These are phyloP conservation scores for Gorilla gorilla DNA, from an alignment of 2,113 vertebrate species.

Conservation along the genomic window DNA sequence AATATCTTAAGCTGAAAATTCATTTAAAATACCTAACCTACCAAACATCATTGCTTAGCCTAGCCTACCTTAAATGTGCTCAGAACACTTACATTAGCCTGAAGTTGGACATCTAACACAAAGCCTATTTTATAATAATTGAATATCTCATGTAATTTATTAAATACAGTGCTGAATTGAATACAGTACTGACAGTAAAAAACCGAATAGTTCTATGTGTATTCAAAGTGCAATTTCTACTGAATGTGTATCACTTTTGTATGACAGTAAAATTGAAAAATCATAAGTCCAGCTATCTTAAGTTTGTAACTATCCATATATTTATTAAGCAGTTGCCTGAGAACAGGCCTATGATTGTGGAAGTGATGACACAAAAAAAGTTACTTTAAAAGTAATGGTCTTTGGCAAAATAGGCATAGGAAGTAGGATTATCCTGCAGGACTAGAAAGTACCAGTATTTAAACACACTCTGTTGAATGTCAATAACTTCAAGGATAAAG, in stretches of 20 bases:
- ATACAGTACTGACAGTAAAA: background rate
- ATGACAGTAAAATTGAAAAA: background rate
- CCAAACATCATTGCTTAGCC: background rate
- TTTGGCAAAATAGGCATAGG: background rate
- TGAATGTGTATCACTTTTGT: background rate
- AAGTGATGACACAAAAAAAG: background rate
- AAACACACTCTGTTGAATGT: background rate
- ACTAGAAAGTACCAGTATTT: background rate
- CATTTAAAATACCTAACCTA: background rate
- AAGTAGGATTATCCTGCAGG: background rate
- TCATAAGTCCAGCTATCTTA: background rate
- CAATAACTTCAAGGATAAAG: slow-evolving; percentile 10
- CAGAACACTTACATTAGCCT: background rate
- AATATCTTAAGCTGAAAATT: background rate
- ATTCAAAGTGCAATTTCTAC: background rate
- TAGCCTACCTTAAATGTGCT: background rate
- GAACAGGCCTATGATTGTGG: background rate
- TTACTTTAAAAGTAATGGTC: background rate
- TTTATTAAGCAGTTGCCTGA: background rate
- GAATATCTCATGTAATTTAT: background rate
- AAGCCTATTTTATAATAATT: background rate
- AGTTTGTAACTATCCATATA: background rate
- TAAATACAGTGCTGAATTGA: background rate
- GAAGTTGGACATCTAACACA: background rate
- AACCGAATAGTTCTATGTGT: background rate